Base-by-base conservation (phyloP, 2,797 vertebrate genomes). In the Acanthurus tractus region DNA sequence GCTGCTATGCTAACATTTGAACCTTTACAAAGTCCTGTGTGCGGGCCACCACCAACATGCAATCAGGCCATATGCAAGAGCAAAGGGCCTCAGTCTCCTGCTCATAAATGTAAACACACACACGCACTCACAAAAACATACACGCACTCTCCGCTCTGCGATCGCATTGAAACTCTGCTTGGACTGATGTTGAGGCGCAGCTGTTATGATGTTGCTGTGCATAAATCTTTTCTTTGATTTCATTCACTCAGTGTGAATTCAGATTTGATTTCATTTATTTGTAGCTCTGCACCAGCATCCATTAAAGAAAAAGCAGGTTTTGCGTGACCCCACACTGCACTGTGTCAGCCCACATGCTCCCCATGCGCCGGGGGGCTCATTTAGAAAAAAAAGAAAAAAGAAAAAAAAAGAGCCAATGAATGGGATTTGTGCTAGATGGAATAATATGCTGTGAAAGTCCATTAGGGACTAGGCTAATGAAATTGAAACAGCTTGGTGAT, bases 401-500 rank as follows among this genome's bases (percentile, higher is more conserved):
- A 44, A 67, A 64, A 76, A 73, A 71, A 74, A 78, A 58, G 53
- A 91, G 52, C 74, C 87, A 89, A 88, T 91, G 87, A 93, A 93
- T 91, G 79, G 91, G 91, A 93, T 93, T 92, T 92, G 90, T 87
- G 90, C 88, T 91, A 79, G 87, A 94, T 92, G 92, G 90, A 94
- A 94, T 93, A 94, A 89, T 91, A 93, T 84, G 90, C 91, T 88
- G 89, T 91, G 91, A 93, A 94, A 94, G 93, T 93, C 92, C 93
- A 94, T 95, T 93, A 93, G 94, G 88, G 93, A 93, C 74, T 67
- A 71, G 82, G 91, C 92, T 95, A 94, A 95, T 95, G 93, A 94
- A 95, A 95, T 93, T 92, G 93, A 94, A 95, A 94, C 93, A 94
- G 93, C 94, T 94, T 92, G 90, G 92, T 94, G 93, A 95, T 95